A percentile compares a stretch with the other conserved stretches of the same genome.
These are phyloP conservation scores for Ceuthmochares aereus DNA, from an alignment of 2,113 vertebrate species.

Conservation along the genomic window DNA sequence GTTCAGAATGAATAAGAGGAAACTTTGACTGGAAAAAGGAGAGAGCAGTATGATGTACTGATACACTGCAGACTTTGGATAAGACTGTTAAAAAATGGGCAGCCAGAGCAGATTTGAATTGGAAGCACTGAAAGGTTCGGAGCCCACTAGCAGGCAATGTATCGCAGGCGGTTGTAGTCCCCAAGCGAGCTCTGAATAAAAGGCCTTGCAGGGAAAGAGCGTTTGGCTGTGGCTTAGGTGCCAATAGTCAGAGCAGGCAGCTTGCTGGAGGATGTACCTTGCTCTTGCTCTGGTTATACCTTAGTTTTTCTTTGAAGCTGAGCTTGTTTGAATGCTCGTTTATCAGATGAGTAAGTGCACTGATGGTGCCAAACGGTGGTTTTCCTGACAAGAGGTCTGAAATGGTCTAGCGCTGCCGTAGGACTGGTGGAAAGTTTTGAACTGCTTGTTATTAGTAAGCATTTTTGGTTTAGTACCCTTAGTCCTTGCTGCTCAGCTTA, in stretches of 20 bases:
- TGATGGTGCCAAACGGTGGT: background rate
- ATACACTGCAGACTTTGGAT: background rate
- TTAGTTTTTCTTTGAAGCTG: background rate
- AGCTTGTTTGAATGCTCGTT: background rate
- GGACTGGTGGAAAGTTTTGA: background rate
- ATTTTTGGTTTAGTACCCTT: background rate
- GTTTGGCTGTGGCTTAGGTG: background rate
- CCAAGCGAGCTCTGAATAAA: background rate
- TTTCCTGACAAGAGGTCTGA: background rate
- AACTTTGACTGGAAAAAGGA: background rate
- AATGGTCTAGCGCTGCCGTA: background rate
- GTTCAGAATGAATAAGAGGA: background rate
- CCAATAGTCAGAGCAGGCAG: background rate
- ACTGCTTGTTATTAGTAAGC: background rate
- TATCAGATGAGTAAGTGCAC: background rate
- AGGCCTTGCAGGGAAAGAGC: background rate
- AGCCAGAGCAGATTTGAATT: background rate
- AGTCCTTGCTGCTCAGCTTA: background rate
- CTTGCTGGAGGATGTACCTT: background rate
- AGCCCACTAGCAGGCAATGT: accelerated
- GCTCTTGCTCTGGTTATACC: background rate
- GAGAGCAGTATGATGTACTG: background rate
- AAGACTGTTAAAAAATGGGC: background rate
- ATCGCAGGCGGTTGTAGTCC: accelerated
- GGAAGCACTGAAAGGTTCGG: background rate